Percentiles rank a stretch among this genome's conserved stretches.
Evolutionary conservation across 2,888 invertebrate genomes (phyloP).

Genomic region (Bibio marci): DNA sequence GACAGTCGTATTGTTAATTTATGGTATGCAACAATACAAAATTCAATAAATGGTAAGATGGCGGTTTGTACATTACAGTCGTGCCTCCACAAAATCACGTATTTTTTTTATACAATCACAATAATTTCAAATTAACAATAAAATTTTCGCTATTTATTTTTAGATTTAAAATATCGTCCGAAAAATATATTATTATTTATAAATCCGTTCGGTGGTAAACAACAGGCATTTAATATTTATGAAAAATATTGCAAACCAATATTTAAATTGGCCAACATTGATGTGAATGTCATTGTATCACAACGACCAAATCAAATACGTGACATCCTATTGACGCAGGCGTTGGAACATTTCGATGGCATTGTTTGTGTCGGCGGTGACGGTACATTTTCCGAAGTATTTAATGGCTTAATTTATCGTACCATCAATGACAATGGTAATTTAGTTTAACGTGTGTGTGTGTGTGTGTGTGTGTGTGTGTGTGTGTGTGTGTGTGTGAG

Average conservation of each 20-base stretch:
- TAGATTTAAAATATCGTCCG: conserved; percentile 34
- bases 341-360: conserved; percentile 43
- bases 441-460: too few species aligned
- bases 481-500: neutral
- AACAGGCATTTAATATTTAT: conserved; percentile 52
- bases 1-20: conserved; percentile 41
- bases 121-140: too few species aligned
- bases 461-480: neutral
- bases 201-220: conserved; percentile 71
- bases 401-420: conserved; percentile 48
- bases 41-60: conserved; percentile 31
- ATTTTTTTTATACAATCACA: too few species aligned
- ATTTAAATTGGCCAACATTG: conserved; percentile 44
- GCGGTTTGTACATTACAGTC: too few species aligned
- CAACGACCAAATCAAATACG: conserved; percentile 61
- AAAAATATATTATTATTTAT: conserved; percentile 58
- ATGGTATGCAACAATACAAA: conserved; percentile 41
- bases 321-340: conserved; percentile 41
- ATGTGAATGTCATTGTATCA: conserved; percentile 48
- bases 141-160: too few species aligned
- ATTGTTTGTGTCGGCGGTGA: conserved; percentile 74
- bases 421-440: conserved; percentile 23
- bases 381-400: conserved; percentile 68
- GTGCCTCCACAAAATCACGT: too few species aligned
- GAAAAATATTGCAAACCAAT: conserved; percentile 52